These are phyloP conservation scores for Orchesella flavescens DNA, from an alignment of 2,888 invertebrate species.

Conservation along the genomic window DNA sequence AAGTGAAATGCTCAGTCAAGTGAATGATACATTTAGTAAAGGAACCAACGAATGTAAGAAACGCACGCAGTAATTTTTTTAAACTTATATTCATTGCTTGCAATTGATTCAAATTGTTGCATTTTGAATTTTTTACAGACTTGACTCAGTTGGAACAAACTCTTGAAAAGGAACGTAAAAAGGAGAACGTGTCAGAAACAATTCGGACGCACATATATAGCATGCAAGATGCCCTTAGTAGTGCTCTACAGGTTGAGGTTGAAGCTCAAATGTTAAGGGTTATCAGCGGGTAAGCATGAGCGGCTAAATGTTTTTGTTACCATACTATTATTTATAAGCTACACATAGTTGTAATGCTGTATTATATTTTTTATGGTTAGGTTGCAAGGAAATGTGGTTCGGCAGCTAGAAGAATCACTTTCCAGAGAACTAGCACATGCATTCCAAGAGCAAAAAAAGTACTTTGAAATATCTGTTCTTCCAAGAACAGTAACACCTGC, in stretches of 20 bases:
- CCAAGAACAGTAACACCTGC: slow-evolving; percentile 85
- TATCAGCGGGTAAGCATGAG: slow-evolving; percentile 60
- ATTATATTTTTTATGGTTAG: slow-evolving; percentile 72
- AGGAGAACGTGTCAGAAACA: slow-evolving; percentile 65
- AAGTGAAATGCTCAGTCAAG: slow-evolving; percentile 89
- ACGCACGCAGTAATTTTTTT: not conserved
- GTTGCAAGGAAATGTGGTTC: slow-evolving; percentile 74
- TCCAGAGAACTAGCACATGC: slow-evolving; percentile 75
- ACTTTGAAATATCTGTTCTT: slow-evolving; percentile 78
- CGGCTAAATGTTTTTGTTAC: slow-evolving; percentile 6
- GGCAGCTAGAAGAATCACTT: slow-evolving; percentile 74
- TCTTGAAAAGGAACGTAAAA: slow-evolving; percentile 61
- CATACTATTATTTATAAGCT: slow-evolving; percentile 5
- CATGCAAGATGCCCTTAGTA: slow-evolving; percentile 70
- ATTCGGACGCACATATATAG: slow-evolving; percentile 61
- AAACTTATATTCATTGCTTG: not conserved
- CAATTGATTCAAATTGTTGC: not conserved
- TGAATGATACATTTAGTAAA: slow-evolving; percentile 89
- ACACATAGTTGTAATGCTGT: not conserved
- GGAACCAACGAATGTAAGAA: slow-evolving; percentile 94
- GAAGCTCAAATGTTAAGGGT: slow-evolving; percentile 69
- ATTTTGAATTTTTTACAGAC: slow-evolving; percentile 61
- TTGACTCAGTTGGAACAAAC: slow-evolving; percentile 65
- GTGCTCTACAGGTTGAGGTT: slow-evolving; percentile 68
- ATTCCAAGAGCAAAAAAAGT: slow-evolving; percentile 79